A percentile compares a stretch with the other conserved stretches of the same genome.
phyloP scores from a whole-genome alignment of 2,888 invertebrate genomes.

The Standfussiana lucernea region DNA sequence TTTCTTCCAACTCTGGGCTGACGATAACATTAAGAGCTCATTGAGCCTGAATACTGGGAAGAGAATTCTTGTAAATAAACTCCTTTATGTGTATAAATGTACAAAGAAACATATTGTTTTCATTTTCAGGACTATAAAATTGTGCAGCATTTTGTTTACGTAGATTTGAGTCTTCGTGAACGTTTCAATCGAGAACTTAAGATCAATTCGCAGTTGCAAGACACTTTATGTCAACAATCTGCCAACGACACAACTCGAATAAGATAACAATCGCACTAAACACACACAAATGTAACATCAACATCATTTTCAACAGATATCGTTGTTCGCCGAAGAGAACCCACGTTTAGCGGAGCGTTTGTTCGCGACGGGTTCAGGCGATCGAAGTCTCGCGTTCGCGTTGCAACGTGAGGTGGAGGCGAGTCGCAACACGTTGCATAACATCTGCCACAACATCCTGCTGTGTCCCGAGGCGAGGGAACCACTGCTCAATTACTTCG shows the following conservation, averaged over 20 bases:
- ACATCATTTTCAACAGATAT: slow-evolving; percentile 83
- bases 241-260: slow-evolving; percentile 3
- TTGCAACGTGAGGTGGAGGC: slow-evolving; percentile 95
- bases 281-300: background rate
- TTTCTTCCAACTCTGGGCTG: background rate
- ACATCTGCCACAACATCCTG: slow-evolving; percentile 95
- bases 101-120: slow-evolving; percentile 24
- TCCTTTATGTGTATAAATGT: background rate
- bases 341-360: slow-evolving; percentile 95
- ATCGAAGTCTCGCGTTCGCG: slow-evolving; percentile 93
- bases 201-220: slow-evolving; percentile 11
- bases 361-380: slow-evolving; percentile 90
- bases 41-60: slow-evolving; percentile 18
- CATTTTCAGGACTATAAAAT: slow-evolving; percentile 17
- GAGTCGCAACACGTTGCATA: slow-evolving; percentile 94
- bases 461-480: slow-evolving; percentile 95
- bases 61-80: slow-evolving; percentile 27
- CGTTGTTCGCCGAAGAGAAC: slow-evolving; percentile 98
- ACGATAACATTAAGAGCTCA: slow-evolving; percentile 4
- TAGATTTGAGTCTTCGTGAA: slow-evolving; percentile 12
- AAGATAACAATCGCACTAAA: slow-evolving; percentile 15
- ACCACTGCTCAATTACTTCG: slow-evolving; percentile 94
- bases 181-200: slow-evolving; percentile 5
- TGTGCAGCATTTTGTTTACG: slow-evolving; percentile 11
- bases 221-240: slow-evolving; percentile 24